Evolutionary conservation across 2,888 invertebrate genomes (phyloP).

Genomic region (Beris chalybata): DNA sequence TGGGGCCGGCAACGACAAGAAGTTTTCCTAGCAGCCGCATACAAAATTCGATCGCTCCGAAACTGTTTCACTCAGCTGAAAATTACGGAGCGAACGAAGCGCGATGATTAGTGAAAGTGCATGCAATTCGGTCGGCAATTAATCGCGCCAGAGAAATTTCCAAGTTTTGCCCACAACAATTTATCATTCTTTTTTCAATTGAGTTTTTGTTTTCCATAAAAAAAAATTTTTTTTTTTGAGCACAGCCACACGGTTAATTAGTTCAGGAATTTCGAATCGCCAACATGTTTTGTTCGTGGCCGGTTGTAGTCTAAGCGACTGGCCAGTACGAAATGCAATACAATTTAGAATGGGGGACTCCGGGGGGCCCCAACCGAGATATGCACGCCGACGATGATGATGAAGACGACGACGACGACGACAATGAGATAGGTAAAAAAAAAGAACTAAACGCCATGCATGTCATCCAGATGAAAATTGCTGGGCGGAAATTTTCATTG

Average conservation of each 20-base stretch:
- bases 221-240: neutral
- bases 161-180: too few relatives aligned
- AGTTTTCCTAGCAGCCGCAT: too few relatives aligned
- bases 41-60: neutral
- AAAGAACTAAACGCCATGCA: neutral
- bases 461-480: slow-evolving; percentile 18
- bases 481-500: slow-evolving; percentile 2
- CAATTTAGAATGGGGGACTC: too few relatives aligned
- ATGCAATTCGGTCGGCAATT: slow-evolving; percentile 25
- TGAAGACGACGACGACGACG: neutral
- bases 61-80: slow-evolving; percentile 19
- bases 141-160: slow-evolving; percentile 11
- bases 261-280: neutral
- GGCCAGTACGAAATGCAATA: neutral
- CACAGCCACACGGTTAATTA: neutral
- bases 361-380: too few relatives aligned
- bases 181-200: too few relatives aligned
- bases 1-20: too few relatives aligned
- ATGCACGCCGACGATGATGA: neutral
- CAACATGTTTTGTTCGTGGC: slow-evolving; percentile 4
- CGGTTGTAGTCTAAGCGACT: neutral
- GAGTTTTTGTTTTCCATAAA: too few relatives aligned
- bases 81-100: neutral
- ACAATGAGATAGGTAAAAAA: neutral
- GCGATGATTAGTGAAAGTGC: slow-evolving; percentile 27